Evolutionary conservation across 2,888 invertebrate species (phyloP).

Genomic region (Lordiphosa fenestrarum): DNA sequence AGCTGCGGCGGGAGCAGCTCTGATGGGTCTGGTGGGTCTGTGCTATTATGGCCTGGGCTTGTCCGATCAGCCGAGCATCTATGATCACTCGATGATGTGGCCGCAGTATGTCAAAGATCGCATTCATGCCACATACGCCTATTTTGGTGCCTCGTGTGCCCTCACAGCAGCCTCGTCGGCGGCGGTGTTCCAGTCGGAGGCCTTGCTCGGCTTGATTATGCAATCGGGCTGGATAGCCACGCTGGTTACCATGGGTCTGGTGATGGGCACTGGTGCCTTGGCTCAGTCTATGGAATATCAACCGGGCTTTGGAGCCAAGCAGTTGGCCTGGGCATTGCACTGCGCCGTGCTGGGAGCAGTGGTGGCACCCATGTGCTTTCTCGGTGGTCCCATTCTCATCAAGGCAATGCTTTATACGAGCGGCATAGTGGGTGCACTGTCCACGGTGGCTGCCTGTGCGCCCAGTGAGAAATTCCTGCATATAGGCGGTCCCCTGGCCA

Average conservation of each 20-base stretch:
- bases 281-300: slow-evolving; percentile 91
- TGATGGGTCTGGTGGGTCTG: slow-evolving; percentile 92
- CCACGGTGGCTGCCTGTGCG: slow-evolving; percentile 95
- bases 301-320: slow-evolving; percentile 90
- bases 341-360: slow-evolving; percentile 93
- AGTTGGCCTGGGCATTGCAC: slow-evolving; percentile 92
- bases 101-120: slow-evolving; percentile 95
- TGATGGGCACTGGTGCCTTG: slow-evolving; percentile 93
- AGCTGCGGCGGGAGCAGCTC: slow-evolving; percentile 94
- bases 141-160: slow-evolving; percentile 93
- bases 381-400: slow-evolving; percentile 95
- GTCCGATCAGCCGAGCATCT: slow-evolving; percentile 87
- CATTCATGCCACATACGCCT: slow-evolving; percentile 93
- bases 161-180: slow-evolving; percentile 91
- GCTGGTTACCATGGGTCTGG: slow-evolving; percentile 88
- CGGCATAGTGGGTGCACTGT: slow-evolving; percentile 96
- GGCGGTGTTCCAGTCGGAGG: slow-evolving; percentile 90
- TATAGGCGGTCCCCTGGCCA: slow-evolving; percentile 97
- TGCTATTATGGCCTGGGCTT: slow-evolving; percentile 97
- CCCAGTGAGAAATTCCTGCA: slow-evolving; percentile 97
- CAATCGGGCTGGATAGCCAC: slow-evolving; percentile 91
- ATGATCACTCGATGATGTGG: slow-evolving; percentile 95
- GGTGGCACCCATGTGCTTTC: slow-evolving; percentile 93
- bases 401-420: slow-evolving; percentile 97
- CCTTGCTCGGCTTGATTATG: slow-evolving; percentile 89